Evolutionary conservation across 2,888 invertebrate genomes (phyloP).

Genomic region (Augiades crinisus): DNA sequence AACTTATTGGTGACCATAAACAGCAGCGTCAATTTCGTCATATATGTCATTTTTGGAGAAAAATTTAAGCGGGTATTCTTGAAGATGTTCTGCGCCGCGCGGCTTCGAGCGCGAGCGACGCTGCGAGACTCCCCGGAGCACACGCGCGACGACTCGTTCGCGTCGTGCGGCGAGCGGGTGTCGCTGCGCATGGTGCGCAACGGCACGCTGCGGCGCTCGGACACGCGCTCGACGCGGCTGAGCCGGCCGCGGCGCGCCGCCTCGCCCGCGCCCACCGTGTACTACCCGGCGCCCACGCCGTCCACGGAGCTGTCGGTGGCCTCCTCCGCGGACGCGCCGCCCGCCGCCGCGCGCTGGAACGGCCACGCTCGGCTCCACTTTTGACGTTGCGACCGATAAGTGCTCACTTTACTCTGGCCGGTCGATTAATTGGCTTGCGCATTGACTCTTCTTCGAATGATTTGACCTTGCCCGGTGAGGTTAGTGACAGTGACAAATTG

Average conservation of each 20-base stretch:
- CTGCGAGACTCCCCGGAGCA: conserved; percentile 82
- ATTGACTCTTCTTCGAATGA: too few species aligned
- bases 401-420: neutral
- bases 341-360: conserved; percentile 48
- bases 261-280: conserved; percentile 52
- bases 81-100: conserved; percentile 87
- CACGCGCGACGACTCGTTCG: conserved; percentile 91
- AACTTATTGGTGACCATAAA: conserved; percentile 98
- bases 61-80: conserved; percentile 95
- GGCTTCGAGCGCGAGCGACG: conserved; percentile 69
- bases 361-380: conserved; percentile 49
- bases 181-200: conserved; percentile 82
- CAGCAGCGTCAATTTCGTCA: conserved; percentile 98
- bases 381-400: conserved; percentile 38
- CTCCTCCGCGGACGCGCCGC: conserved; percentile 39
- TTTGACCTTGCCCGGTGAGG: neutral
- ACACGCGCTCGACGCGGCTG: conserved; percentile 39
- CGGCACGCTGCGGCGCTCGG: conserved; percentile 63
- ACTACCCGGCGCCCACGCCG: conserved; percentile 57
- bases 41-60: conserved; percentile 98
- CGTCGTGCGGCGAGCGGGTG: conserved; percentile 89
- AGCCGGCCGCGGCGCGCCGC: conserved; percentile 33
- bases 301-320: conserved; percentile 28
- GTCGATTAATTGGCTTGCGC: conserved; percentile 14
- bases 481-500: neutral